Evolutionary conservation across 2,797 vertebrate species (phyloP), one percentile per base, ranked within the genome.

Genomic region (Hypotaenidia philippensis): DNA sequence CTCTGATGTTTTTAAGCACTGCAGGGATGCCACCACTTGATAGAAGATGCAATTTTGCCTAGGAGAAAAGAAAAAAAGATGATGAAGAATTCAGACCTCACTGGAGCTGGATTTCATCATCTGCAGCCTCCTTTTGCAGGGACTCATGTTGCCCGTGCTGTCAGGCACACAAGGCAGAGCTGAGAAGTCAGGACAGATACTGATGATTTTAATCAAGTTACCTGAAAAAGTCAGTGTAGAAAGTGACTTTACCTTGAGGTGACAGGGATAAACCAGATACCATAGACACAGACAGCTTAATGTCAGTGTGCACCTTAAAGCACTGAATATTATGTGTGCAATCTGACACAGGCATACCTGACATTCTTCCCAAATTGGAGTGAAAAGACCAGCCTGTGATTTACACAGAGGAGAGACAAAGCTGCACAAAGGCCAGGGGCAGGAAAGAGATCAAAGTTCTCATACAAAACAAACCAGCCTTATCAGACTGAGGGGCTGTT

Each of bases 261-360:
- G 69, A 69, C 18, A 38, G 85, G 75, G 65, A 50, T 49, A 70
- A 96, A 82, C 22, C 72, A 81, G 84, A 63, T 36, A 61, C 57
- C 71, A 66, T 19, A 74, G 60, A 60, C 41, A 68, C 17, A 23
- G 60, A 79, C 45, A 80, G 60, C 74, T 89, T 82, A 55, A 66
- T 57, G 60, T 77, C 90, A 70, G 63, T 11, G 22, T 23, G 40
- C 79, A 88, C 90, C 92, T 91, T 34, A 74, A n/a, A 87, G 94
- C 78, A 56, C 21, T 55, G 68, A 85, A 41, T 87, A 78, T 68
- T 96, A 68, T 53, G 70, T 56, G 34, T 45, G 72, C 81, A 87
- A 92, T 96, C 91, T 92, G 92, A 93, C 93, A 94, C 74, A 70
- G 75, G 87, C 86, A 96, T 95, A 94, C 93, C 94, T 95, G 96